A percentile compares a stretch with the other conserved stretches of the same genome.
phyloP scores from a whole-genome alignment of 1,140 invertebrate species.

The Chymomyza costata region DNA sequence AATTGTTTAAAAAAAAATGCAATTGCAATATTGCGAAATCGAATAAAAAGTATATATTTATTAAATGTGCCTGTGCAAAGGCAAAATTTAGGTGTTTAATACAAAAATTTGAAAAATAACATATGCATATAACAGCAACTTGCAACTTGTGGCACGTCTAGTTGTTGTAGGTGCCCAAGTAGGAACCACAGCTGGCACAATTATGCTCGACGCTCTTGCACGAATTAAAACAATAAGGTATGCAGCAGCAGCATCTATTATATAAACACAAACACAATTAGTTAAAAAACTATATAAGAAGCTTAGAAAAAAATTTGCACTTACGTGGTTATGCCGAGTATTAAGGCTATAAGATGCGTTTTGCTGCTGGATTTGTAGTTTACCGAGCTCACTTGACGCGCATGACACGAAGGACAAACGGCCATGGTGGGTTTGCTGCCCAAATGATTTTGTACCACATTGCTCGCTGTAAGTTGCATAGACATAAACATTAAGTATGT shows the following conservation, averaged over 20 bases:
- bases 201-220: slow-evolving; percentile 2
- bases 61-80: too few relatives aligned
- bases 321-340: slow-evolving; percentile 78
- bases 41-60: too few relatives aligned
- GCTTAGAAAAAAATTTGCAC: neutral
- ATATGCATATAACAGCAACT: too few relatives aligned
- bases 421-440: slow-evolving; percentile 31
- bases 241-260: neutral
- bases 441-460: slow-evolving; percentile 20
- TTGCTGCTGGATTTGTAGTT: slow-evolving; percentile 76
- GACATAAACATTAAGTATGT: too few relatives aligned
- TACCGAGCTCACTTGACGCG: slow-evolving; percentile 23
- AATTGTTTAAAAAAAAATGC: too few relatives aligned
- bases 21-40: too few relatives aligned
- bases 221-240: slow-evolving; percentile 7
- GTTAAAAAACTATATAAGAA: neutral
- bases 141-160: too few relatives aligned
- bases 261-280: neutral
- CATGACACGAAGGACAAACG: slow-evolving; percentile 42
- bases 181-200: neutral
- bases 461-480: too few relatives aligned
- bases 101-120: too few relatives aligned
- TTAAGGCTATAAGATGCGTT: slow-evolving; percentile 79
- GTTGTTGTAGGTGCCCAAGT: slow-evolving; percentile 1
- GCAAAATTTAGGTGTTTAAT: too few relatives aligned